Conservation (phyloP, 2,888 invertebrate species). For the Drosophila austrosaltans region DNA sequence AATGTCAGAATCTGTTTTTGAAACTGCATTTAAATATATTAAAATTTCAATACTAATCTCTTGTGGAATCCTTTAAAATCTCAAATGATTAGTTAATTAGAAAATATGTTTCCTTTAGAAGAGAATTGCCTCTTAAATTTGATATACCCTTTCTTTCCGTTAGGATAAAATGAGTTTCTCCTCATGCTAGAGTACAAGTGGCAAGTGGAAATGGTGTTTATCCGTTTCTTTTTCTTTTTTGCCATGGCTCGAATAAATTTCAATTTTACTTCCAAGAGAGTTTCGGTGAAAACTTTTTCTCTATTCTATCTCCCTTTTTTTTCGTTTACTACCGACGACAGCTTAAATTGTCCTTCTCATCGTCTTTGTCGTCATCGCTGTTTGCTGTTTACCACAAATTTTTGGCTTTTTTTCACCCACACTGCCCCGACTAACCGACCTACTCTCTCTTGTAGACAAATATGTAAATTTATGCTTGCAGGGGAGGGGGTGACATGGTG, state of each 20-base stretch:
- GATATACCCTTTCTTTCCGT: not conserved
- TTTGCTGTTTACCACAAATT: slow-evolving; percentile 72
- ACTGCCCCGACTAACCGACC: slow-evolving; percentile 29
- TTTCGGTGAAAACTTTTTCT: slow-evolving; percentile 27
- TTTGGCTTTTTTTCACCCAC: slow-evolving; percentile 62
- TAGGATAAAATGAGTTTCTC: slow-evolving; percentile 1
- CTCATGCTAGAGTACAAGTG: slow-evolving; percentile 53
- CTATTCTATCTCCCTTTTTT: slow-evolving; percentile 14
- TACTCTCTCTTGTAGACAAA: slow-evolving; percentile 58
- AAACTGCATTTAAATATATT: no score
- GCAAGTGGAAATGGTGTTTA: slow-evolving; percentile 73
- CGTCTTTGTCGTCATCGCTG: slow-evolving; percentile 25
- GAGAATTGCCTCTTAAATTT: not conserved
- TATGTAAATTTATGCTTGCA: slow-evolving; percentile 73
- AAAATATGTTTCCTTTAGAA: not conserved
- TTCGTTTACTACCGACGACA: slow-evolving; percentile 47
- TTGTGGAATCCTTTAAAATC: no score
- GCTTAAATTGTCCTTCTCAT: slow-evolving; percentile 71
- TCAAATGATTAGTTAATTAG: no score
- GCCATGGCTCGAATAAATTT: slow-evolving; percentile 69
- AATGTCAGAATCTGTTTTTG: not conserved
- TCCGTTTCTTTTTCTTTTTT: slow-evolving; percentile 50
- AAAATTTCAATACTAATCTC: no score
- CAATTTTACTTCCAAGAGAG: slow-evolving; percentile 66
- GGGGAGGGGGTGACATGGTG: slow-evolving; percentile 16